Conservation (phyloP, 2,113 vertebrate species). For the Pyxicephalus adspersus region DNA sequence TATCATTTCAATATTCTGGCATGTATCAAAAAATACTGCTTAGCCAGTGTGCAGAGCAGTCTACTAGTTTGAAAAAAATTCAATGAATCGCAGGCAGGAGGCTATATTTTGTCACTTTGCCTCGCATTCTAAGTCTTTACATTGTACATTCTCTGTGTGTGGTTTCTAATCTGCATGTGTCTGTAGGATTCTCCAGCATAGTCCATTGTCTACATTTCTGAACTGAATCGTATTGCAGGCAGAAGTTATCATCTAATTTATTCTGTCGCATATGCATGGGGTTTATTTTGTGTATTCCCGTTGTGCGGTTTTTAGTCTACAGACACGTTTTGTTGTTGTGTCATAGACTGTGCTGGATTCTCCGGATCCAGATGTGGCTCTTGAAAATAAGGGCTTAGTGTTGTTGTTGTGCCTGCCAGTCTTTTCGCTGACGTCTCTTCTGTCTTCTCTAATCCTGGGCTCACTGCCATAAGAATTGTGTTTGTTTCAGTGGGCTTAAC, state of each 20-base stretch:
- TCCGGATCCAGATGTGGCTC: slow-evolving; percentile 35
- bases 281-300: slow-evolving; percentile 25
- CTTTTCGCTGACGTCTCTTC: slow-evolving; percentile 34
- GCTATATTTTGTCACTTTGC: too few relatives aligned
- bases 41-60: too few relatives aligned
- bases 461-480: slow-evolving; percentile 35
- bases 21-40: too few relatives aligned
- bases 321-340: slow-evolving; percentile 27
- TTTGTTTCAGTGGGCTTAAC: slow-evolving; percentile 48
- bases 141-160: too few relatives aligned
- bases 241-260: not conserved
- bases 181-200: too few relatives aligned
- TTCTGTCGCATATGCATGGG: not conserved
- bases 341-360: slow-evolving; percentile 2
- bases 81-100: too few relatives aligned
- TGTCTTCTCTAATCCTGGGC: slow-evolving; percentile 46
- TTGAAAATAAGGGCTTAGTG: slow-evolving; percentile 29
- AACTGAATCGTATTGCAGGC: not conserved
- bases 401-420: slow-evolving; percentile 35
- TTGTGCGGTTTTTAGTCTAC: slow-evolving; percentile 28
- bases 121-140: too few relatives aligned
- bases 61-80: too few relatives aligned
- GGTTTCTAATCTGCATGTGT: too few relatives aligned
- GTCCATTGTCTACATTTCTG: too few relatives aligned
- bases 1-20: too few relatives aligned